Evolutionary conservation across 2,797 vertebrate species (phyloP).

Genomic region (Anisognathus igniventris): DNA sequence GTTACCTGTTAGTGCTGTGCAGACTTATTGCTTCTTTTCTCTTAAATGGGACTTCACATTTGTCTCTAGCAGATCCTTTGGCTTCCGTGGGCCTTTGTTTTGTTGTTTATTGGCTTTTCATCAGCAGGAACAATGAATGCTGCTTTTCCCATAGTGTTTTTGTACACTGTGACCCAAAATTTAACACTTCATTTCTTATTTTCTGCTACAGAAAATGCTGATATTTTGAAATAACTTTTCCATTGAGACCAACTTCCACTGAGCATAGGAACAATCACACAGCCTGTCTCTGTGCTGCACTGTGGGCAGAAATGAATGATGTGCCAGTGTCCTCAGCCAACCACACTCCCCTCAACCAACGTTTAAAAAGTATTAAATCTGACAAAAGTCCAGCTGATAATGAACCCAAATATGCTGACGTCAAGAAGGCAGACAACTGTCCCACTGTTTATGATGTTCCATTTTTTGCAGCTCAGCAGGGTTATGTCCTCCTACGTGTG

Average conservation of each 20-base stretch:
- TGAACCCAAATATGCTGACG: background rate
- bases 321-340: background rate
- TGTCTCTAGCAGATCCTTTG: slow-evolving; percentile 15
- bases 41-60: slow-evolving; percentile 8
- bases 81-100: background rate
- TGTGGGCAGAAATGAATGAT: background rate
- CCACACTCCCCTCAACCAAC: background rate
- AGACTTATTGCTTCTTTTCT: slow-evolving; percentile 11
- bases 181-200: slow-evolving; percentile 2
- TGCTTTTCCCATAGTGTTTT: background rate
- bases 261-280: background rate
- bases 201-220: background rate
- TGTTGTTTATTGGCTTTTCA: background rate
- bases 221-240: background rate
- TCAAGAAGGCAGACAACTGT: background rate
- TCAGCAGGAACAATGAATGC: background rate
- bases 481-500: slow-evolving; percentile 3
- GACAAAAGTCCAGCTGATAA: background rate
- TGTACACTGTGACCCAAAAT: background rate
- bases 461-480: background rate
- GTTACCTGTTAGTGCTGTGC: background rate
- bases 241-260: background rate
- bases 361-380: background rate
- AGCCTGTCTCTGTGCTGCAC: background rate
- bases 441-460: background rate